phyloP scores from a whole-genome alignment of 2,113 vertebrate genomes.

The Rhodinocichla rosea region DNA sequence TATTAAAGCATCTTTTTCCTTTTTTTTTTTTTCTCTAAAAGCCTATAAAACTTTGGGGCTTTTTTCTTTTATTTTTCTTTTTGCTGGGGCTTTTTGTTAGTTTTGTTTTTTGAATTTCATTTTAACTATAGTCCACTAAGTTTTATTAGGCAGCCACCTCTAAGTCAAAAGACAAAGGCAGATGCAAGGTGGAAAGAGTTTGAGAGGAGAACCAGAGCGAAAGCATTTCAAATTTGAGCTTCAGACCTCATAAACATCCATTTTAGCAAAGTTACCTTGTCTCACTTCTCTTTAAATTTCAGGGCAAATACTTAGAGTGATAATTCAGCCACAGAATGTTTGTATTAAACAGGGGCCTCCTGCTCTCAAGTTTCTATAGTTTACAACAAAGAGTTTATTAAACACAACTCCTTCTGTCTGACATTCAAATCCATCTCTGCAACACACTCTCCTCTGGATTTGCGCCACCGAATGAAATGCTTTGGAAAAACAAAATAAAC shows the following conservation, averaged over 20 bases:
- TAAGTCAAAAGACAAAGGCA: background rate
- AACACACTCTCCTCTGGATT: constrained; percentile 66
- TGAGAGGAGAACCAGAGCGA: background rate
- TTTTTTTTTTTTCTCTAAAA: background rate
- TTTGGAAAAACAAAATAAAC: constrained; percentile 72
- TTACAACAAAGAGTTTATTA: constrained; percentile 68
- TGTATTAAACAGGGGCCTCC: constrained; percentile 29
- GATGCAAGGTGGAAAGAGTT: background rate
- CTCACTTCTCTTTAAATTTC: background rate
- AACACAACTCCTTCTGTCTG: constrained; percentile 62
- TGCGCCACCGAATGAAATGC: constrained; percentile 69
- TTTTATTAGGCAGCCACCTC: background rate
- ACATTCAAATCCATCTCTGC: constrained; percentile 70
- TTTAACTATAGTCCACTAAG: background rate
- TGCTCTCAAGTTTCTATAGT: constrained; percentile 45
- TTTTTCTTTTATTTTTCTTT: background rate
- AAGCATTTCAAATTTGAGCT: background rate
- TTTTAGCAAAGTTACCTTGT: background rate
- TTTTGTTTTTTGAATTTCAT: background rate
- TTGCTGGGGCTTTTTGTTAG: background rate
- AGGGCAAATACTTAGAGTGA: background rate
- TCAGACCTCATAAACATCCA: background rate
- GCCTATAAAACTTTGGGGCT: background rate
- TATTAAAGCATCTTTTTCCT: background rate
- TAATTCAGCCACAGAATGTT: constrained; percentile 33